Conservation (phyloP, 2,797 vertebrate genomes). For the Acanthornis magna region DNA sequence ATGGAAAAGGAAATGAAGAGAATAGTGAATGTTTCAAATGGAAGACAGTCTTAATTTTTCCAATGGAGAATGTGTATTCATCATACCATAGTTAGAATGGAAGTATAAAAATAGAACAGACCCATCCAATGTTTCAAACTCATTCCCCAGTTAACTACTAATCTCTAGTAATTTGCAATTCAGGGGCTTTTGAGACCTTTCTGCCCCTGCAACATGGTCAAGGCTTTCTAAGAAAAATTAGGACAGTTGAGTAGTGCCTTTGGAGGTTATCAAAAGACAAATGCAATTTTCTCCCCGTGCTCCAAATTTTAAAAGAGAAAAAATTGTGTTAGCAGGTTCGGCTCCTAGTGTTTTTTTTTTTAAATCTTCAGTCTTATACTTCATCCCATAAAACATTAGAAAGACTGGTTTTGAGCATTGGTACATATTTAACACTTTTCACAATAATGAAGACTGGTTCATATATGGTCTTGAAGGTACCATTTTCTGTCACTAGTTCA, state of each 20-base stretch:
- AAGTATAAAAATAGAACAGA: background rate
- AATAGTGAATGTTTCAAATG: background rate
- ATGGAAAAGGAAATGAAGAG: background rate
- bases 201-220: background rate
- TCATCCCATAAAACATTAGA: background rate
- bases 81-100: background rate
- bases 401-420: background rate
- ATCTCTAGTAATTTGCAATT: conserved; percentile 4
- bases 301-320: conserved; percentile 3
- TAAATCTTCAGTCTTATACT: background rate
- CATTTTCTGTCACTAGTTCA: background rate
- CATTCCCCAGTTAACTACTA: background rate
- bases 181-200: background rate
- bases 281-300: background rate
- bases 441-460: background rate
- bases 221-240: background rate
- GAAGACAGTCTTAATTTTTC: background rate
- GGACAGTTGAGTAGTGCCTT: background rate
- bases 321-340: background rate
- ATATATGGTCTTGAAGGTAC: background rate
- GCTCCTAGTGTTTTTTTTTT: background rate
- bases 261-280: background rate
- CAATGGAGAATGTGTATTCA: background rate
- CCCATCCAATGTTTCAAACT: background rate
- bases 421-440: background rate